Evolutionary conservation across 2,888 invertebrate genomes (phyloP), one percentile per base, ranked within the genome.

Genomic region (Camptogramma bilineatum): DNA sequence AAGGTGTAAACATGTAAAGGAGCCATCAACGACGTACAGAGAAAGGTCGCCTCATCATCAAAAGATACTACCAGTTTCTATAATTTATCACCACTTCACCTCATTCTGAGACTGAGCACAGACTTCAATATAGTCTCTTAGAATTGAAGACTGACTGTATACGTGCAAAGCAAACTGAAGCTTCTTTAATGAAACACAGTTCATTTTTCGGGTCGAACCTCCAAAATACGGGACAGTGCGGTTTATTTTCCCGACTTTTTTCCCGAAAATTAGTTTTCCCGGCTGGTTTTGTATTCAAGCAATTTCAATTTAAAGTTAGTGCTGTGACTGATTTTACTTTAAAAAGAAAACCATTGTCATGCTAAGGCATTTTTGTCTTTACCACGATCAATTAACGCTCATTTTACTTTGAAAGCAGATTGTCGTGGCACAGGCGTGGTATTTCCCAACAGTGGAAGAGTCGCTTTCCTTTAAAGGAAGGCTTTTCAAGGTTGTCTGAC

Each of bases 401-500:
- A 56, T 39, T 39, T 17, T 48, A 2, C 16, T 2, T n/a, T 34
- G n/a, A 34, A 13, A 19, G 18, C 16, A 1, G 16, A 46, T 52
- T 16, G 1, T 10, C 17, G n/a, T 51, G 58, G 28, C n/a, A 42
- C 31, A 34, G 39, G 39, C 19, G 3, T 28, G 2, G n/a, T 50
- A 60, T 69, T 66, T 62, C 59, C 39, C 62, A 66, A 70, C 28
- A 59, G 65, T 63, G 64, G 63, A 64, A 48, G 42, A 60, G 59
- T 52, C 8, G 51, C 69, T 72, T 71, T 69, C 70, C 70, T 58
- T 66, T 65, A 64, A 69, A 65, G 66, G 69, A 59, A 42, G 58
- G 31, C n/a, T 28, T 17, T 51, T 64, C 69, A 71, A 71, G 71
- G 71, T 63, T 64, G 58, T 47, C 13, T 54, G 31, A 63, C 61